Percentiles rank a stretch among this genome's conserved stretches.
Conservation (phyloP, 2,113 vertebrate genomes). For the Rhinogobius similis region DNA sequence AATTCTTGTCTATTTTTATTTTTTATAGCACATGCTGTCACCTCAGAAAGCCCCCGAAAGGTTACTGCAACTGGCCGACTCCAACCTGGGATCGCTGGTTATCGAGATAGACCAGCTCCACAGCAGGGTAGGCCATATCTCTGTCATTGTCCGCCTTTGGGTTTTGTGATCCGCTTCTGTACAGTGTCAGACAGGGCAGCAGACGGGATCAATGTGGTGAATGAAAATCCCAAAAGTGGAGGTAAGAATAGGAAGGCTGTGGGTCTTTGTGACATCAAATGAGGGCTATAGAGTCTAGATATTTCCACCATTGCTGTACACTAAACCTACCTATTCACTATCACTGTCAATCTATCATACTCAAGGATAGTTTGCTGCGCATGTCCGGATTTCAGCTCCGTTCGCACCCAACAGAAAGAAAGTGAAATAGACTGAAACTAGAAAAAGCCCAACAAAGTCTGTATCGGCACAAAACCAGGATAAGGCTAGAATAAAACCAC, state of each 20-base stretch:
- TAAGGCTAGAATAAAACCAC: too few species aligned
- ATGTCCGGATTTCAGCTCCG: too few species aligned
- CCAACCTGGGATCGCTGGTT: slow-evolving; percentile 88
- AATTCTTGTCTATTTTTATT: slow-evolving; percentile 61
- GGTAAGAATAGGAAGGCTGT: background rate
- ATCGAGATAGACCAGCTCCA: slow-evolving; percentile 95
- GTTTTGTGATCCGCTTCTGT: slow-evolving; percentile 13
- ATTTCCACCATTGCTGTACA: background rate
- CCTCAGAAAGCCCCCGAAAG: slow-evolving; percentile 93
- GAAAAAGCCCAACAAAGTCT: too few species aligned
- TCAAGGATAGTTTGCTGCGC: too few species aligned
- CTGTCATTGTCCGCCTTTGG: slow-evolving; percentile 5
- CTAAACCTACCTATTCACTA: background rate
- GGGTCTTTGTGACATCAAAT: background rate
- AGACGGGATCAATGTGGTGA: slow-evolving; percentile 7
- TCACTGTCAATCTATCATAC: background rate
- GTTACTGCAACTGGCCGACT: slow-evolving; percentile 89
- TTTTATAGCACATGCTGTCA: slow-evolving; percentile 90
- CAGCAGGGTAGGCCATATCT: slow-evolving; percentile 81
- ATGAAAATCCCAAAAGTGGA: background rate
- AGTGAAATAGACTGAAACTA: too few species aligned
- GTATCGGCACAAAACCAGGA: too few species aligned
- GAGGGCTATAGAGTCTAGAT: background rate
- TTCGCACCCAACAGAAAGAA: too few species aligned
- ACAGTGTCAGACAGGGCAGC: background rate